Percentiles rank a stretch among this genome's conserved stretches.
Conservation (phyloP, 2,113 vertebrate genomes). For the Phrynocephalus versicolor region DNA sequence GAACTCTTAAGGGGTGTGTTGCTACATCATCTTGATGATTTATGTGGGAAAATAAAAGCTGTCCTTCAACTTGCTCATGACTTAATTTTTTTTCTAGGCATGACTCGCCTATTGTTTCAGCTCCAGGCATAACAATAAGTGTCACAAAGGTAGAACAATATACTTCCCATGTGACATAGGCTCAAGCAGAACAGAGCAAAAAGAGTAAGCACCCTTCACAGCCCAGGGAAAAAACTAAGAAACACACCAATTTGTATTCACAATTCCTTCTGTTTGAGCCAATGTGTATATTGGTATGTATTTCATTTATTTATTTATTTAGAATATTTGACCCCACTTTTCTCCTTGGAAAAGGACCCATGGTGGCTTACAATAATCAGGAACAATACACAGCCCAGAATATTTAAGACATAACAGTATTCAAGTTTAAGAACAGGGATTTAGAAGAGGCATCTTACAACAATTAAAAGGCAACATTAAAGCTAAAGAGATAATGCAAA, state of each 20-base stretch:
- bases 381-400: too few relatives aligned
- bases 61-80: neutral
- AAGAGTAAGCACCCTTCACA: neutral
- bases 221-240: neutral
- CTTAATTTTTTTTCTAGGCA: neutral
- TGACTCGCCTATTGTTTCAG: neutral
- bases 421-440: too few relatives aligned
- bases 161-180: neutral
- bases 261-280: neutral
- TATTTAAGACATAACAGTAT: too few relatives aligned
- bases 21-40: constrained; percentile 27
- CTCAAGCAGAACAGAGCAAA: neutral
- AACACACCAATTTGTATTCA: neutral
- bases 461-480: too few relatives aligned
- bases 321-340: too few relatives aligned
- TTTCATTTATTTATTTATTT: too few relatives aligned
- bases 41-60: constrained; percentile 6
- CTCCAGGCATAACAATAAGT: neutral
- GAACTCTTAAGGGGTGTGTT: constrained; percentile 19
- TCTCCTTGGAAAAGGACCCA: too few relatives aligned
- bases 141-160: neutral
- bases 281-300: too few relatives aligned
- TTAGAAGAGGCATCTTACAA: too few relatives aligned
- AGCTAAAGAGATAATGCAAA: too few relatives aligned
- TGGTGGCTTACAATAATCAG: too few relatives aligned